These are phyloP conservation scores for Mus musculus DNA, from an alignment of 2,113 vertebrate species.

Conservation along the genomic window GRCm39 chr11:30112001-30112500, in stretches of 20 bases:
- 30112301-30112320: background rate
- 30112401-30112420: background rate
- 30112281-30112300: background rate
- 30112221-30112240: background rate
- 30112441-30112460: background rate
- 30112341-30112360: background rate
- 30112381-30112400: background rate
- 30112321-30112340: background rate
- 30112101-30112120: background rate
- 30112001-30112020: background rate
- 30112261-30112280: conserved; percentile 48
- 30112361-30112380: background rate
- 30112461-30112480: background rate
- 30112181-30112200: background rate
- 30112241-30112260: background rate
- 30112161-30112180: background rate
- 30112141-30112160: background rate
- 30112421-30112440: background rate
- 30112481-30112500: background rate
- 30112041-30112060: background rate
- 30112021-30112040: background rate
- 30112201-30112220: background rate
- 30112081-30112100: background rate
- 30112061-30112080: background rate
- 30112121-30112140: background rate